Conservation (phyloP, 2,888 invertebrate species). For the Exephanes ischioxanthus region DNA sequence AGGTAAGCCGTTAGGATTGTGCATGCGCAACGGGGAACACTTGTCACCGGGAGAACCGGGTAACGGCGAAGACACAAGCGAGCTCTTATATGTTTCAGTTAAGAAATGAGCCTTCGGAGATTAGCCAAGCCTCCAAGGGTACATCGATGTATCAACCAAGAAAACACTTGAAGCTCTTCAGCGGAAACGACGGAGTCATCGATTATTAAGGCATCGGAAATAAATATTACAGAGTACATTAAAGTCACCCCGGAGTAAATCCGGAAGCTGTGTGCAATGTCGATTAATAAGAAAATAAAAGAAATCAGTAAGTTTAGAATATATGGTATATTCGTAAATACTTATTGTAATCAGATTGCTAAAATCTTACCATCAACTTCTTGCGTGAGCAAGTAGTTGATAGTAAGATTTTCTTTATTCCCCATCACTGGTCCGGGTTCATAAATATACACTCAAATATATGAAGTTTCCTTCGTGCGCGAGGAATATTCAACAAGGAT, state of each 20-base stretch:
- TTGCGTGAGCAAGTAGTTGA: too few relatives aligned
- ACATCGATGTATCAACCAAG: not conserved
- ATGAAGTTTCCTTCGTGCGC: not conserved
- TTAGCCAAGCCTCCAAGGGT: too few relatives aligned
- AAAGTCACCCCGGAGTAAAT: not conserved
- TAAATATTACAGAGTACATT: not conserved
- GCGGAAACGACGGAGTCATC: too few relatives aligned
- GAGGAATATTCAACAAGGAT: constrained; percentile 8
- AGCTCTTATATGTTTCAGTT: not conserved
- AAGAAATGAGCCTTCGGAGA: not conserved
- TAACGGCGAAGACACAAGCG: not conserved
- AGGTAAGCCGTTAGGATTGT: not conserved
- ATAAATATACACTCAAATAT: not conserved
- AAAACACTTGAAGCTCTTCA: too few relatives aligned
- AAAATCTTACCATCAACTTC: too few relatives aligned
- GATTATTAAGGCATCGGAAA: not conserved
- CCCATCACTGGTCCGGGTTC: not conserved
- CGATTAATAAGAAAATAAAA: not conserved
- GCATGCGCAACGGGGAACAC: not conserved
- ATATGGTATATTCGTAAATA: too few relatives aligned
- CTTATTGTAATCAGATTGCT: too few relatives aligned
- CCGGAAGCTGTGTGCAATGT: not conserved
- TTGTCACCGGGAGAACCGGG: not conserved
- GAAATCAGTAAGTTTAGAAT: too few relatives aligned
- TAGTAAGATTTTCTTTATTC: too few relatives aligned